Conservation (phyloP, 2,113 vertebrate species). For the Rhadina sibilatrix region DNA sequence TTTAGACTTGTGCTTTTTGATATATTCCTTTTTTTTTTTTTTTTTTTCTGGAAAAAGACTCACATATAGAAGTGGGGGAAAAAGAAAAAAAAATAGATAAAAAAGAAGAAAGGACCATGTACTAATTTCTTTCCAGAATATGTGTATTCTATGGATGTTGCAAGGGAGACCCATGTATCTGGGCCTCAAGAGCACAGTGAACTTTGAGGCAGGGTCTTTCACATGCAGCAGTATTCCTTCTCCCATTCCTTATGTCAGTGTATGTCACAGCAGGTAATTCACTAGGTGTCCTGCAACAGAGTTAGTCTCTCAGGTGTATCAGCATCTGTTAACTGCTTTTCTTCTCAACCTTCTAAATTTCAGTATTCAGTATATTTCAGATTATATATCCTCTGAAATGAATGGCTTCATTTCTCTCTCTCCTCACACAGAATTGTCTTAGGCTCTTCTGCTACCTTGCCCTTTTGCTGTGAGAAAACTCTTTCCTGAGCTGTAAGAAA, state of each 20-base stretch:
- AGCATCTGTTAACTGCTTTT: background rate
- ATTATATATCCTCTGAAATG: background rate
- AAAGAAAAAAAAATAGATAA: background rate
- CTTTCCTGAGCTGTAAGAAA: background rate
- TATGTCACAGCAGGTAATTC: background rate
- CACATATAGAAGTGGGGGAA: background rate
- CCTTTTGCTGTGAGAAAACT: background rate
- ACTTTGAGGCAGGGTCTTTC: background rate
- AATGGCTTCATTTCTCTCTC: background rate
- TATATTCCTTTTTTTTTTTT: no score
- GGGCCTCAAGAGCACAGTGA: background rate
- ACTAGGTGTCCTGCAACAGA: background rate
- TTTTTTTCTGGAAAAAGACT: background rate
- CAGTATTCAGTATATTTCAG: background rate
- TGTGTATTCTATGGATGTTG: background rate
- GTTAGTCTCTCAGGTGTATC: background rate
- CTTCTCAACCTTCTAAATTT: background rate
- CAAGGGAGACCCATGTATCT: fast-evolving
- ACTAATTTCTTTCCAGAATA: background rate
- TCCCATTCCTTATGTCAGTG: background rate
- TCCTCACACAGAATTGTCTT: background rate
- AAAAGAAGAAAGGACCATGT: no score
- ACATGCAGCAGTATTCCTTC: background rate
- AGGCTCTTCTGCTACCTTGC: background rate
- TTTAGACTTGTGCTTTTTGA: background rate